Base-by-base conservation (phyloP, 2,797 vertebrate genomes). In the Muraenolepis orangiensis region DNA sequence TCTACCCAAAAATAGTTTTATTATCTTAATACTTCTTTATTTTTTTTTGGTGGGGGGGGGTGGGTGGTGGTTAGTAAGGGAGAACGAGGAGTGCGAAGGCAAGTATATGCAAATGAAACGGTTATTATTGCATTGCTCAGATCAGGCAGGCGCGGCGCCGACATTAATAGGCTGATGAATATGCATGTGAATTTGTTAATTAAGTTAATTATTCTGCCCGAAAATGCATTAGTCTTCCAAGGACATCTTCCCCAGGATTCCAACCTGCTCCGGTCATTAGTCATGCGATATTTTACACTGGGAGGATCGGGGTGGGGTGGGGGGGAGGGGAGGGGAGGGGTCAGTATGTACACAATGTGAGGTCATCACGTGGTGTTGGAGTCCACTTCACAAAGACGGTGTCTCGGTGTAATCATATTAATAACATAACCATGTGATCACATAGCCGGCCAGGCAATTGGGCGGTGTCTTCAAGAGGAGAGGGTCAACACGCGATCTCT, bases 91-190 rank as follows among this genome's bases (percentile, higher is more conserved):
- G 16, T 46, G 42, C 14, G 16, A 46, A 46, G 42, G 42, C 42
- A 18, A 90, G 87, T 93, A 95, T 93, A 95, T 95, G 94, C 92
- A 94, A 95, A 95, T 95, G 92, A 95, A 93, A 93, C 93, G 93
- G 93, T 95, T 95, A 95, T 95, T 95, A 95, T 94, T 90, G 92
- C 94, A 94, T 94, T 94, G 94, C 94, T 95, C 94, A 3, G 32
- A 93, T 94, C 94, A 94, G 95, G 94, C 94, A 93, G 94, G 32
- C 93, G 93, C 93, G 91, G 93, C 94, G 93, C 93, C 94, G 94
- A 95, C 94, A 94, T 95, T 94, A 95, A 95, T 95, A 94, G 93
- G 93, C 94, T 94, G 94, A 95, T 95, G 94, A 95, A 95, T 95
- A 95, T 95, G 93, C 94, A 95, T 95, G 94, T 89, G 93, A 95